A percentile compares a stretch with the other conserved stretches of the same genome.
Conservation (phyloP, 2,888 invertebrate genomes). For the Linnaemya tessellans region DNA sequence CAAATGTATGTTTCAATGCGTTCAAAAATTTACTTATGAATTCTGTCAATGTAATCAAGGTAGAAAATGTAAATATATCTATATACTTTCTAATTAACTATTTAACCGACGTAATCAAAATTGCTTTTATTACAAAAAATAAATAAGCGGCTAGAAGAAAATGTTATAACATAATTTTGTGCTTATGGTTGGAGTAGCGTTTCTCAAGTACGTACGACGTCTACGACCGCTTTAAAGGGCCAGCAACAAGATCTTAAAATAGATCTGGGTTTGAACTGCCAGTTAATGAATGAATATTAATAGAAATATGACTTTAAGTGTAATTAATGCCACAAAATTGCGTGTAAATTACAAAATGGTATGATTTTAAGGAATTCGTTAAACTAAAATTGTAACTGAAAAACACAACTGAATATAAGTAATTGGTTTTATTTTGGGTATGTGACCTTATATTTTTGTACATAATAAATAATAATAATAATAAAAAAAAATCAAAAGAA, state of each 20-base stretch:
- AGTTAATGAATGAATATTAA: background rate
- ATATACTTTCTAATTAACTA: too few relatives aligned
- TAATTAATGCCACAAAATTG: slow-evolving; percentile 43
- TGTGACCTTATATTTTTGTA: slow-evolving; percentile 28
- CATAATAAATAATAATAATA: slow-evolving; percentile 24
- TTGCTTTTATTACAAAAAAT: too few relatives aligned
- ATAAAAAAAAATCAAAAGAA: background rate
- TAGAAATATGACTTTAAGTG: slow-evolving; percentile 38
- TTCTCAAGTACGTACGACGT: too few relatives aligned
- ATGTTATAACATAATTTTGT: too few relatives aligned
- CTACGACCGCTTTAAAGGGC: background rate
- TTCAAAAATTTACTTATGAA: too few relatives aligned
- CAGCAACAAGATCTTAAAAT: background rate
- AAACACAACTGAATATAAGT: background rate
- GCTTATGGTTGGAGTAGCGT: too few relatives aligned
- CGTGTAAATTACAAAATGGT: slow-evolving; percentile 58
- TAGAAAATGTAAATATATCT: too few relatives aligned
- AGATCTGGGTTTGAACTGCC: background rate
- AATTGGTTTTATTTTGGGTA: slow-evolving; percentile 1
- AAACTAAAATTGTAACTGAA: background rate
- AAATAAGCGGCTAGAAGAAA: too few relatives aligned
- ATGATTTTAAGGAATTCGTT: slow-evolving; percentile 53
- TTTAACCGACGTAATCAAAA: too few relatives aligned
- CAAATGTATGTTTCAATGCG: too few relatives aligned
- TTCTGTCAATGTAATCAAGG: too few relatives aligned